Percentiles rank a stretch among this genome's conserved stretches.
Conservation (phyloP, 2,113 vertebrate species). For the Vireo altiloquus region DNA sequence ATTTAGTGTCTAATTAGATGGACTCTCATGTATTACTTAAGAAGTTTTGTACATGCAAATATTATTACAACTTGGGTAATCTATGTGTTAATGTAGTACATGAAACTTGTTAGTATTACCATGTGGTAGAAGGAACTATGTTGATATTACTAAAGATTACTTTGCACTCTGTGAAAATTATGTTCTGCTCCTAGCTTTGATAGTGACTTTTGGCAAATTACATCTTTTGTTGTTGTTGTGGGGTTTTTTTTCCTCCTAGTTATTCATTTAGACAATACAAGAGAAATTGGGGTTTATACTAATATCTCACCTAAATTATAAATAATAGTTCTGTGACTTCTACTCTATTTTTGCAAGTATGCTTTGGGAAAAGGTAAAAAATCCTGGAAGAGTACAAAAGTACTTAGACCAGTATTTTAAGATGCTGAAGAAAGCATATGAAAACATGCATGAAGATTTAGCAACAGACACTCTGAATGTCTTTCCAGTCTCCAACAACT, state of each 20-base stretch:
- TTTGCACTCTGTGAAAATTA: not conserved
- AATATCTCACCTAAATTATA: not conserved
- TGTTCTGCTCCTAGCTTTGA: not conserved
- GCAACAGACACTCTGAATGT: not conserved
- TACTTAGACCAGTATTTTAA: not conserved
- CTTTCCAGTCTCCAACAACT: not conserved
- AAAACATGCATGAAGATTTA: not conserved
- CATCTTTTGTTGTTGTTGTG: not conserved
- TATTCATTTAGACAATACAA: not conserved
- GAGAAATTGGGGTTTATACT: not conserved
- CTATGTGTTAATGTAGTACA: not conserved
- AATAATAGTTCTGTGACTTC: not conserved
- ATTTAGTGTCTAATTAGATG: constrained; percentile 28
- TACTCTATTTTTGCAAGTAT: not conserved
- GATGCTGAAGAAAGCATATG: not conserved
- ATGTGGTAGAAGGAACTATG: not conserved
- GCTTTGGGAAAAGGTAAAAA: not conserved
- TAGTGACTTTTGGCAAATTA: not conserved
- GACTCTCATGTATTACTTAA: not conserved
- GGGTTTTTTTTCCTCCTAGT: rapidly evolving
- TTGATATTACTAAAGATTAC: not conserved
- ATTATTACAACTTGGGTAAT: not conserved
- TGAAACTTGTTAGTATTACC: not conserved
- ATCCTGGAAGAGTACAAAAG: not conserved
- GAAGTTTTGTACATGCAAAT: not conserved